Percentiles rank a stretch among this genome's conserved stretches.
Evolutionary conservation across 2,113 vertebrate species (phyloP).

Genomic region (Sapajus apella): DNA sequence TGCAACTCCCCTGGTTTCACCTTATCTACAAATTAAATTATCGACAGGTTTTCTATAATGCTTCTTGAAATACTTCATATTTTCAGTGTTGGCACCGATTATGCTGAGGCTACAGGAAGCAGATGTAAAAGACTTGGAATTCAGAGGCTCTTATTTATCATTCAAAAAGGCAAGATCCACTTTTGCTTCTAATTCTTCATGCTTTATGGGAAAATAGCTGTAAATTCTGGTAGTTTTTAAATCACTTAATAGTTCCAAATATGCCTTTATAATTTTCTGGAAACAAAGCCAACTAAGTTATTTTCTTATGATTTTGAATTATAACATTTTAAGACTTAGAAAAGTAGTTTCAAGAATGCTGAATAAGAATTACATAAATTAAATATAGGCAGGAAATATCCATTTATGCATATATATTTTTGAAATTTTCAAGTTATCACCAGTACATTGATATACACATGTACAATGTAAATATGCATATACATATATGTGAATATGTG

Average conservation of each 20-base stretch:
- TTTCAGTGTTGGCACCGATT: not conserved
- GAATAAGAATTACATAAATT: not conserved
- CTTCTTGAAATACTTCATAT: not conserved
- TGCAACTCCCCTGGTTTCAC: not conserved
- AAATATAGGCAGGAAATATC: not conserved
- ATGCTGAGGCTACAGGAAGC: not conserved
- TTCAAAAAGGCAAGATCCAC: not conserved
- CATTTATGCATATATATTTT: not conserved
- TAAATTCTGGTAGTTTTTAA: not conserved
- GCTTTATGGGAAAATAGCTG: not conserved
- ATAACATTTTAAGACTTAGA: not conserved
- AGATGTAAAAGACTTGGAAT: not conserved
- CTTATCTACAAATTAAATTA: conserved; percentile 49
- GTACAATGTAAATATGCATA: not conserved
- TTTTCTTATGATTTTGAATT: not conserved
- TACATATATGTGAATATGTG: not conserved
- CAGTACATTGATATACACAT: not conserved
- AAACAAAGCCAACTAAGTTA: not conserved
- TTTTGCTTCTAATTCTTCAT: not conserved
- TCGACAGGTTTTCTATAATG: conserved; percentile 19
- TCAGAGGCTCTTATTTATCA: not conserved
- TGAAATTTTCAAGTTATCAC: not conserved
- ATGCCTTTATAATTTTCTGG: not conserved
- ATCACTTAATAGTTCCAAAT: not conserved
- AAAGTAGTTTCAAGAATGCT: not conserved